These are phyloP conservation scores for Lasioglossum leucozonium DNA, from an alignment of 2,888 invertebrate species.

Conservation along the genomic window DNA sequence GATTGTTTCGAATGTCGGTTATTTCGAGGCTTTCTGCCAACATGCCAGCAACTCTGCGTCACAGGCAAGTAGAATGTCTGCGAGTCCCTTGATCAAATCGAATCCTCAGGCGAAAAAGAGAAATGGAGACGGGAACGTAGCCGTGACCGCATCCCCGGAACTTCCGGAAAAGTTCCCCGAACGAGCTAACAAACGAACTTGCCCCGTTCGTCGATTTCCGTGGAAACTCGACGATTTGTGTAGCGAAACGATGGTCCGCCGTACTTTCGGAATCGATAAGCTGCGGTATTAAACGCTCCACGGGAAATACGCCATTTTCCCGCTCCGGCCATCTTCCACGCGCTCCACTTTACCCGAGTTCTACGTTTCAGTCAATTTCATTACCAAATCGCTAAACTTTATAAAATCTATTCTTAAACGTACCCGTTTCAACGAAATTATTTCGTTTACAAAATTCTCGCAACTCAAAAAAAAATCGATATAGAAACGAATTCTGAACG, in stretches of 20 bases:
- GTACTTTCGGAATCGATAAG: slow-evolving; percentile 50
- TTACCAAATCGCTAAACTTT: background rate
- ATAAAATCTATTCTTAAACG: background rate
- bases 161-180: slow-evolving; percentile 53
- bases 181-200: slow-evolving; percentile 65
- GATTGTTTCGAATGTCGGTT: slow-evolving; percentile 10
- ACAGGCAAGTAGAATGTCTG: slow-evolving; percentile 34
- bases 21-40: slow-evolving; percentile 3
- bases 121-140: slow-evolving; percentile 23
- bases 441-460: background rate
- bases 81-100: slow-evolving; percentile 31
- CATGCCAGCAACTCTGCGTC: background rate
- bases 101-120: slow-evolving; percentile 27
- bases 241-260: slow-evolving; percentile 47
- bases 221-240: slow-evolving; percentile 59
- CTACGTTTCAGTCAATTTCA: background rate
- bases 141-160: slow-evolving; percentile 25
- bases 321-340: slow-evolving; percentile 7
- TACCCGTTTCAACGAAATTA: background rate
- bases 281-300: slow-evolving; percentile 48
- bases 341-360: slow-evolving; percentile 6
- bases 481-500: background rate
- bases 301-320: slow-evolving; percentile 30
- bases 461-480: background rate
- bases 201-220: slow-evolving; percentile 31